Conservation (phyloP, 2,113 vertebrate genomes). For the Pygoscelis antarcticus region DNA sequence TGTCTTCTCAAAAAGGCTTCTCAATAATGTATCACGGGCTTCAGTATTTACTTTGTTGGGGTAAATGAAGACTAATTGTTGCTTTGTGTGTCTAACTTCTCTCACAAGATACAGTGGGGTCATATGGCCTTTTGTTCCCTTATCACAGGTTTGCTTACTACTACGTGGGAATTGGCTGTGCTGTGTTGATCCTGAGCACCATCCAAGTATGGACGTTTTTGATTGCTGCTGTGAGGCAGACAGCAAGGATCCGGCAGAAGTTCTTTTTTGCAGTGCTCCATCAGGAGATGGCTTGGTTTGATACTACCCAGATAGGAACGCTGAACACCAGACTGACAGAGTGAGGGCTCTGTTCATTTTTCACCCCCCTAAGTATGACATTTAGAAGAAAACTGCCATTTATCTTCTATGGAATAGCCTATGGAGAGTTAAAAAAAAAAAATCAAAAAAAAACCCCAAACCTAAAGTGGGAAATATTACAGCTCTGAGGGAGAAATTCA, state of each 20-base stretch:
- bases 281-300: constrained; percentile 83
- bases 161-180: constrained; percentile 72
- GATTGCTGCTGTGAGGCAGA: constrained; percentile 69
- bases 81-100: neutral
- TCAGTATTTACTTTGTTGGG: neutral
- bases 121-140: neutral
- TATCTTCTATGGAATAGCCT: neutral
- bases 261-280: constrained; percentile 81
- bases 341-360: constrained; percentile 42
- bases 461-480: neutral
- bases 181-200: constrained; percentile 61
- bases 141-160: constrained; percentile 73
- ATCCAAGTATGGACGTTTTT: constrained; percentile 75
- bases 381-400: neutral
- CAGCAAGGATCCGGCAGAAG: constrained; percentile 72
- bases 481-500: neutral
- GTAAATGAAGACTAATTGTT: neutral
- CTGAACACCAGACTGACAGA: constrained; percentile 79
- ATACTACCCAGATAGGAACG: constrained; percentile 70
- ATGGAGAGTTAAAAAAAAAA: neutral
- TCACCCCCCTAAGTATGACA: accelerated
- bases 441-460: neutral
- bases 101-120: neutral
- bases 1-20: neutral
- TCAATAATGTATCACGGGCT: neutral